phyloP scores from a whole-genome alignment of 1,140 invertebrate genomes.

The Euwallacea fornicatus region DNA sequence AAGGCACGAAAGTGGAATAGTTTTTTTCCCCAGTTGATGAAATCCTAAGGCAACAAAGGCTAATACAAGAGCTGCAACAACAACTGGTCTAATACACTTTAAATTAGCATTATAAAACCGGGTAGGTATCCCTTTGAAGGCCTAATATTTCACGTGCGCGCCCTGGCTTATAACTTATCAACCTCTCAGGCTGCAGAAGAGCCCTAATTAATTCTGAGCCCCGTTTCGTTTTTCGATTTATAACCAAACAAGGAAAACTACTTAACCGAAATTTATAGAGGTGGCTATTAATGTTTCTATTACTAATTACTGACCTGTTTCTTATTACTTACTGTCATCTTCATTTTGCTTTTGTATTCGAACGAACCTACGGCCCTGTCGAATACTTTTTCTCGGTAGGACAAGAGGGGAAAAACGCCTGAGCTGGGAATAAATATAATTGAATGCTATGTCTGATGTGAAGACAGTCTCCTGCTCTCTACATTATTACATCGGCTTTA shows the following conservation, averaged over 20 bases:
- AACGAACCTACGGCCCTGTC: too few species aligned
- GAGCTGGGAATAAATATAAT: not conserved
- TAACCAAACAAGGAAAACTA: not conserved
- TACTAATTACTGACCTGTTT: too few species aligned
- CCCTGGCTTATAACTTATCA: not conserved
- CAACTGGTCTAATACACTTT: not conserved
- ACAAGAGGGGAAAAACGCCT: too few species aligned
- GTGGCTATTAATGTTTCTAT: too few species aligned
- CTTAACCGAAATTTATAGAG: conserved; percentile 3
- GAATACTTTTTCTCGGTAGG: too few species aligned
- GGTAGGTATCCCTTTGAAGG: not conserved
- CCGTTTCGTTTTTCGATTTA: not conserved
- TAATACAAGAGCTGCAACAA: not conserved
- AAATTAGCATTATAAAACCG: not conserved
- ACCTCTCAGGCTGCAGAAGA: not conserved
- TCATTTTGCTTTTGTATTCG: too few species aligned
- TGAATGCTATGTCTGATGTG: not conserved
- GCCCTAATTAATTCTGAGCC: not conserved
- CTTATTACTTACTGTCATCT: too few species aligned
- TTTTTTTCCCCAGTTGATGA: too few species aligned
- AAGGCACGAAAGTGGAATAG: too few species aligned
- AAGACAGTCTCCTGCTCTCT: too few species aligned
- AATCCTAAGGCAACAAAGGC: too few species aligned
- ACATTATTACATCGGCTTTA: too few species aligned
- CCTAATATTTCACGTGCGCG: not conserved